These are phyloP conservation scores for Epistrophella euchroma DNA, from an alignment of 2,888 invertebrate genomes.

Conservation along the genomic window DNA sequence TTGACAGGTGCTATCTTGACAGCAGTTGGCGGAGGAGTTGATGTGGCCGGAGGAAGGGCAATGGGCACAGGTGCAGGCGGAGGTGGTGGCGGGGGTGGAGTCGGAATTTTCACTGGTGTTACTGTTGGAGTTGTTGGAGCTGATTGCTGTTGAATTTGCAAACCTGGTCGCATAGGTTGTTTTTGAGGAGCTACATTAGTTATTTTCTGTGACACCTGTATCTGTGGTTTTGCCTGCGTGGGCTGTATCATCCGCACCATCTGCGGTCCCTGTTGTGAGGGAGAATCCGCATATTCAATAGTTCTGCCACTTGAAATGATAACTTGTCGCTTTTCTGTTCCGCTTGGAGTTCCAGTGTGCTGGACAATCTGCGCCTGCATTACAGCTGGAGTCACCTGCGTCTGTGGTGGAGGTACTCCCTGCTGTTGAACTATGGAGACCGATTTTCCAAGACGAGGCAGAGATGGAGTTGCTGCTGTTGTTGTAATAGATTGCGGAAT, in stretches of 20 bases:
- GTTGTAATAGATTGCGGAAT: slow-evolving; percentile 70
- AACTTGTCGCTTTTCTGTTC: slow-evolving; percentile 80
- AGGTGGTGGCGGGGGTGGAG: slow-evolving; percentile 54
- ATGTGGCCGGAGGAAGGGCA: slow-evolving; percentile 19
- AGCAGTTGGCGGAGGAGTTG: slow-evolving; percentile 43
- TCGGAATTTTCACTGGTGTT: slow-evolving; percentile 50
- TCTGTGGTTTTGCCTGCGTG: slow-evolving; percentile 77
- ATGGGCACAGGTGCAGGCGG: slow-evolving; percentile 20
- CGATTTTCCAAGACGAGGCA: slow-evolving; percentile 77
- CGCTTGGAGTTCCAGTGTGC: slow-evolving; percentile 82
- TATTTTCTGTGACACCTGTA: slow-evolving; percentile 65
- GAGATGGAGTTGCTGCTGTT: slow-evolving; percentile 76
- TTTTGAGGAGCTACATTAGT: slow-evolving; percentile 78
- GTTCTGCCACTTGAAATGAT: slow-evolving; percentile 79
- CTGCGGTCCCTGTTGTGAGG: slow-evolving; percentile 80
- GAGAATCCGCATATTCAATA: slow-evolving; percentile 79
- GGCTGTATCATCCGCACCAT: slow-evolving; percentile 81
- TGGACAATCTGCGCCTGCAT: slow-evolving; percentile 79
- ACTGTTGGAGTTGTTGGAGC: slow-evolving; percentile 74
- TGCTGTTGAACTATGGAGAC: slow-evolving; percentile 82
- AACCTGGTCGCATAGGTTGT: slow-evolving; percentile 51
- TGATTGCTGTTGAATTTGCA: slow-evolving; percentile 61
- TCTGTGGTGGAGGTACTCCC: slow-evolving; percentile 84
- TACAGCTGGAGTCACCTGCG: slow-evolving; percentile 85
- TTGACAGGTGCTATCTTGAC: slow-evolving; percentile 39